Evolutionary conservation across 2,113 vertebrate genomes (phyloP).

Genomic region (zebrafish (Danio rerio)): GRCz12tu NC_133194.1:41997501-41998000

Average conservation of each 20-base stretch:
- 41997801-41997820: constrained; percentile 56
- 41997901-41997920: constrained; percentile 19
- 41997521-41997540: background rate
- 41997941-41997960: background rate
- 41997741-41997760: constrained; percentile 49
- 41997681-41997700: constrained; percentile 40
- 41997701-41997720: constrained; percentile 33
- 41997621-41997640: background rate
- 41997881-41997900: constrained; percentile 40
- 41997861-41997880: constrained; percentile 41
- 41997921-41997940: background rate
- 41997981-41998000: background rate
- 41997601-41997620: background rate
- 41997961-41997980: background rate
- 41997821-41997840: constrained; percentile 52
- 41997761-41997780: constrained; percentile 41
- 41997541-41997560: background rate
- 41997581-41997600: background rate
- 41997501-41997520: background rate
- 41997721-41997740: constrained; percentile 53
- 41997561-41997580: background rate
- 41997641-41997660: background rate
- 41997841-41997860: constrained; percentile 21
- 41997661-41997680: constrained; percentile 11
- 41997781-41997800: constrained; percentile 49